Evolutionary conservation across 2,888 invertebrate species (phyloP).

Genomic region (Leucoptera coffeella): DNA sequence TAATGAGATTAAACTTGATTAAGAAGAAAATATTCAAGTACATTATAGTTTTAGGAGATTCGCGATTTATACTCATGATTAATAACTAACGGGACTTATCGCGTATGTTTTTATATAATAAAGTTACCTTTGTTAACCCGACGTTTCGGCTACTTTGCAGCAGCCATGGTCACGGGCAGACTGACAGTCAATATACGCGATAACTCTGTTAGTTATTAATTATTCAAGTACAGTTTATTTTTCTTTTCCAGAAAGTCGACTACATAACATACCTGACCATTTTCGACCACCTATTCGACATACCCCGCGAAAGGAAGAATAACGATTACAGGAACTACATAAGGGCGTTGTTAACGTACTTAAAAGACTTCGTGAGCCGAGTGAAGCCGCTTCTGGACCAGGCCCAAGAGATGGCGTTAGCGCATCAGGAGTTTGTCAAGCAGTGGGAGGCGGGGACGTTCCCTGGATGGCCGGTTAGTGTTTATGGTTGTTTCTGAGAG

Average conservation of each 20-base stretch:
- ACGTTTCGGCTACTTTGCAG: too few relatives aligned
- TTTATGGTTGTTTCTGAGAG: neutral
- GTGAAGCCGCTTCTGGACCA: slow-evolving; percentile 84
- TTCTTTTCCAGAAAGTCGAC: slow-evolving; percentile 68
- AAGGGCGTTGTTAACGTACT: slow-evolving; percentile 74
- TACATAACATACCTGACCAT: slow-evolving; percentile 91
- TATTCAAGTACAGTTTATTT: neutral
- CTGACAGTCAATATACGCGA: neutral
- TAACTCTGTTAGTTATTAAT: too few relatives aligned
- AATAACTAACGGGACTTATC: too few relatives aligned
- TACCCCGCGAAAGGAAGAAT: slow-evolving; percentile 85
- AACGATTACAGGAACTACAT: slow-evolving; percentile 84
- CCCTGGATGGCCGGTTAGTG: slow-evolving; percentile 86
- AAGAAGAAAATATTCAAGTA: too few relatives aligned
- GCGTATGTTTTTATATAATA: too few relatives aligned
- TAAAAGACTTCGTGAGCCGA: slow-evolving; percentile 74
- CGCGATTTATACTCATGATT: too few relatives aligned
- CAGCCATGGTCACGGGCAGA: too few relatives aligned
- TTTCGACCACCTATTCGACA: slow-evolving; percentile 94
- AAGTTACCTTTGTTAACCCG: too few relatives aligned
- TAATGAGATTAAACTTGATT: too few relatives aligned
- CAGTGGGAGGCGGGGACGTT: slow-evolving; percentile 88
- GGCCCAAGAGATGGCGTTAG: slow-evolving; percentile 69
- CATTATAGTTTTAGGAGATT: too few relatives aligned
- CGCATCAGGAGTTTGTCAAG: slow-evolving; percentile 71